Conservation (phyloP, 2,888 invertebrate species). For the Marasmarcha lunaedactyla region DNA sequence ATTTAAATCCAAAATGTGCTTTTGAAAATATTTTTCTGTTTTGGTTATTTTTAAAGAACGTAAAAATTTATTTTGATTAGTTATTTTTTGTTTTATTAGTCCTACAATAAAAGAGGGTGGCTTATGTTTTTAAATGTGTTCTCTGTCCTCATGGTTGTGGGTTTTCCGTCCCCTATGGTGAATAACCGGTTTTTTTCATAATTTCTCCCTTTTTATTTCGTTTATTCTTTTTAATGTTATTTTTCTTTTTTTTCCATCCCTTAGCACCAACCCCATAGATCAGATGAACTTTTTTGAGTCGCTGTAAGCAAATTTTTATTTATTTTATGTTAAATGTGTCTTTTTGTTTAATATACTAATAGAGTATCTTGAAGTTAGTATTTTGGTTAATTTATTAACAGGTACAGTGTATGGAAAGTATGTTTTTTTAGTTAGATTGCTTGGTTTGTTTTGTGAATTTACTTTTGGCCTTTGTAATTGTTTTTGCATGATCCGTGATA, state of each 20-base stretch:
- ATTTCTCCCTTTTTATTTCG: slow-evolving; percentile 42
- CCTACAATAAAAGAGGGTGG: too few species aligned
- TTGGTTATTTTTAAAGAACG: too few species aligned
- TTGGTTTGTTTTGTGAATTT: too few species aligned
- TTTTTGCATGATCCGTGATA: too few species aligned
- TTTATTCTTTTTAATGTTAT: slow-evolving; percentile 41
- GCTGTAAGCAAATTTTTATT: slow-evolving; percentile 56
- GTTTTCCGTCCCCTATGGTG: slow-evolving; percentile 19
- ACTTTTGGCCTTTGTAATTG: too few species aligned
- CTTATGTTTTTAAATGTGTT: too few species aligned
- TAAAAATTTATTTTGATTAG: too few species aligned
- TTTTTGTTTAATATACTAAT: slow-evolving; percentile 23
- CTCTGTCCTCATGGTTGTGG: slow-evolving; percentile 21
- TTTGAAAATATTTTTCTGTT: too few species aligned
- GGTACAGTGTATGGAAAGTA: too few species aligned
- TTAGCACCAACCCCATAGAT: slow-evolving; percentile 68
- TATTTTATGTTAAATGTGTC: slow-evolving; percentile 21
- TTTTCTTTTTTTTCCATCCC: slow-evolving; percentile 37
- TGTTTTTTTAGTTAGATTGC: too few species aligned
- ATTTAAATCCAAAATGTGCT: too few species aligned
- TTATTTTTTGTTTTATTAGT: too few species aligned
- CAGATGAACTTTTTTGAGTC: slow-evolving; percentile 70
- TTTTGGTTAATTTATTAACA: slow-evolving; percentile 15
- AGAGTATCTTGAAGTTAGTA: slow-evolving; percentile 15
- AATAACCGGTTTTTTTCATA: slow-evolving; percentile 25